Percentiles rank a stretch among this genome's conserved stretches.
Evolutionary conservation across 1,140 invertebrate species (phyloP).

Genomic region (Macrotrachela quadricornifera): DNA sequence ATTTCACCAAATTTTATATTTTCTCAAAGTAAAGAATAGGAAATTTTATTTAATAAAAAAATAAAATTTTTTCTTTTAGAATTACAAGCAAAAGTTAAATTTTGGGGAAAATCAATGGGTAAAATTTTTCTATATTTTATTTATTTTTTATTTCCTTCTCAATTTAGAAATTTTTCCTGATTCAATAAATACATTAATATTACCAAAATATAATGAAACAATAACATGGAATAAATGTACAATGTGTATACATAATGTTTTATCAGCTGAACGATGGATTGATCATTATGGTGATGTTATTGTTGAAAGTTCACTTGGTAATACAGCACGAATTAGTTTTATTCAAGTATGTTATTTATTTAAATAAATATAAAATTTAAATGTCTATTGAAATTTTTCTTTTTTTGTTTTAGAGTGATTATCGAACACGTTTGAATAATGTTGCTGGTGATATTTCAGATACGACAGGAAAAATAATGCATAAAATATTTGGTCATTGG

Average conservation of each 20-base stretch:
- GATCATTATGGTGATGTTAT: slow-evolving; percentile 54
- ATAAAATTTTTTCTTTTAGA: slow-evolving; percentile 17
- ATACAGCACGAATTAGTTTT: no score
- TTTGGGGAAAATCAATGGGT: slow-evolving; percentile 33
- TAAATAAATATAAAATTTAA: no score
- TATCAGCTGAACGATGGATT: slow-evolving; percentile 48
- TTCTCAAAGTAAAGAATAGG: slow-evolving; percentile 40
- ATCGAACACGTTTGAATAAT: no score
- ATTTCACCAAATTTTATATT: slow-evolving; percentile 44
- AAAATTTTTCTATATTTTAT: slow-evolving; percentile 30
- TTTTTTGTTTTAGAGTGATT: no score
- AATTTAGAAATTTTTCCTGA: no score
- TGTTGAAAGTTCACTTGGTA: slow-evolving; percentile 25
- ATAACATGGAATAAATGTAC: slow-evolving; percentile 69
- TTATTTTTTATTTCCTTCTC: no score
- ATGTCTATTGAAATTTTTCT: no score
- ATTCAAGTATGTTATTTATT: no score
- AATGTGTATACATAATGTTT: slow-evolving; percentile 62
- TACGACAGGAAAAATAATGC: no score
- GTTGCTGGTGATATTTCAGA: no score
- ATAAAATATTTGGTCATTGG: slow-evolving; percentile 9
- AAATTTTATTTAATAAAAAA: not conserved
- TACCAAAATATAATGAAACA: slow-evolving; percentile 34
- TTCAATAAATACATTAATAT: no score
- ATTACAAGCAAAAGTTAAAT: slow-evolving; percentile 29